Evolutionary conservation across 1,140 invertebrate species (phyloP).

Genomic region (Steinernema feltiae): DNA sequence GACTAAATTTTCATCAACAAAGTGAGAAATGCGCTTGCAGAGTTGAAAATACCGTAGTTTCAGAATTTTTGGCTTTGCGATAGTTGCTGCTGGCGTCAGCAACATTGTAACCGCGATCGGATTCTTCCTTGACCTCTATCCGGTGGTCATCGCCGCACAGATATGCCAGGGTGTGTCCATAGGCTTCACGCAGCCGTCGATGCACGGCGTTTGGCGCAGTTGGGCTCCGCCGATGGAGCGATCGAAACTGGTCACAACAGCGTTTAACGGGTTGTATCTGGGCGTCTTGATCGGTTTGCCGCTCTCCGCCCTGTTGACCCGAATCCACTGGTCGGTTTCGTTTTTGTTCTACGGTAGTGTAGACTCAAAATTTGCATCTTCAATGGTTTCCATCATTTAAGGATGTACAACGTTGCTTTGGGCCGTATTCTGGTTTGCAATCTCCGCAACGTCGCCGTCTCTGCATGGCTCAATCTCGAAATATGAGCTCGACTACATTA

Average conservation of each 20-base stretch:
- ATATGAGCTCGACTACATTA: slow-evolving; percentile 84
- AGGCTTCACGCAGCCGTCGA: slow-evolving; percentile 97
- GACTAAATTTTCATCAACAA: slow-evolving; percentile 87
- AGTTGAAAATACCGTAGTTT: background rate
- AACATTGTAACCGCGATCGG: slow-evolving; percentile 49
- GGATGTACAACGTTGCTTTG: slow-evolving; percentile 64
- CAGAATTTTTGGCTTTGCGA: slow-evolving; percentile 65
- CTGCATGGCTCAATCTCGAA: slow-evolving; percentile 83
- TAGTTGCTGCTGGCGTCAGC: slow-evolving; percentile 71
- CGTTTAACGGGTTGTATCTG: slow-evolving; percentile 78
- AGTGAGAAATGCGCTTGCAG: slow-evolving; percentile 50
- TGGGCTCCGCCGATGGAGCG: too few species aligned
- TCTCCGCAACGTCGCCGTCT: slow-evolving; percentile 82
- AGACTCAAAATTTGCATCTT: background rate
- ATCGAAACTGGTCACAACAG: slow-evolving; percentile 84
- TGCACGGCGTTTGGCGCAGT: slow-evolving; percentile 94
- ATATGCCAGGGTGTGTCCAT: slow-evolving; percentile 79
- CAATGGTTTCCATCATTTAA: background rate
- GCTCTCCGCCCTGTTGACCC: slow-evolving; percentile 59
- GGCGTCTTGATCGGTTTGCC: slow-evolving; percentile 87
- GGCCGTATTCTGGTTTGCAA: slow-evolving; percentile 80
- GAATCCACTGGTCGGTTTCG: slow-evolving; percentile 79
- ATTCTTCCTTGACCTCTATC: slow-evolving; percentile 68
- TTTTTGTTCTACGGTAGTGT: slow-evolving; percentile 86
- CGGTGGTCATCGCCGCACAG: slow-evolving; percentile 69